Percentiles rank a stretch among this genome's conserved stretches.
Evolutionary conservation across 1,140 invertebrate genomes (phyloP).

Genomic region (Aphis gossypii): DNA sequence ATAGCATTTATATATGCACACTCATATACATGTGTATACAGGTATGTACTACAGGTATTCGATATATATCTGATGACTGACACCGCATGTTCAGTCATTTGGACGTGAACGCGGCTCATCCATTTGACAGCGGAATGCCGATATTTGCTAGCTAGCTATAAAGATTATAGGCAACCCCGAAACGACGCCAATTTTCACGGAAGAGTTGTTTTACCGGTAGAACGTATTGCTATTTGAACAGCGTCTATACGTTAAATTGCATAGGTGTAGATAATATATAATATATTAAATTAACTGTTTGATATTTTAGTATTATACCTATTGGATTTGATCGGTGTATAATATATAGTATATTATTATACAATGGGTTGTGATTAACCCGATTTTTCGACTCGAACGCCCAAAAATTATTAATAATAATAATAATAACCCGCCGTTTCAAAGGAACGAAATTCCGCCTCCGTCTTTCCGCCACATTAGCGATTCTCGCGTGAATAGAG

Average conservation of each 20-base stretch:
- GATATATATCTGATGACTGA: background rate
- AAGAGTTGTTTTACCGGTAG: background rate
- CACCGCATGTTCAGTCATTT: background rate
- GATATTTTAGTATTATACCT: background rate
- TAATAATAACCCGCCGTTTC: background rate
- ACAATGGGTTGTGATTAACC: background rate
- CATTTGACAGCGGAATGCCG: background rate
- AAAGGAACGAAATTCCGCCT: background rate
- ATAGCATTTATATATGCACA: background rate
- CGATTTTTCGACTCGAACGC: conserved; percentile 13
- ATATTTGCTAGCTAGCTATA: background rate
- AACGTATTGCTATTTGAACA: background rate
- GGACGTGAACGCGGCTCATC: background rate
- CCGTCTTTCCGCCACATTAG: background rate
- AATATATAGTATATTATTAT: background rate
- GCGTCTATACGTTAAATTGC: background rate
- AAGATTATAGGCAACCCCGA: background rate
- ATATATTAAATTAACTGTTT: background rate
- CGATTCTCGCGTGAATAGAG: background rate
- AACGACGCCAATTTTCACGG: conserved; percentile 6
- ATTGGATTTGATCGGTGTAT: background rate
- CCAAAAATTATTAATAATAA: background rate
- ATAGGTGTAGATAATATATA: background rate
- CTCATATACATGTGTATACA: background rate
- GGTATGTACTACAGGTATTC: background rate